Evolutionary conservation across 2,888 invertebrate genomes (phyloP).

Genomic region (Tetranychus piercei): DNA sequence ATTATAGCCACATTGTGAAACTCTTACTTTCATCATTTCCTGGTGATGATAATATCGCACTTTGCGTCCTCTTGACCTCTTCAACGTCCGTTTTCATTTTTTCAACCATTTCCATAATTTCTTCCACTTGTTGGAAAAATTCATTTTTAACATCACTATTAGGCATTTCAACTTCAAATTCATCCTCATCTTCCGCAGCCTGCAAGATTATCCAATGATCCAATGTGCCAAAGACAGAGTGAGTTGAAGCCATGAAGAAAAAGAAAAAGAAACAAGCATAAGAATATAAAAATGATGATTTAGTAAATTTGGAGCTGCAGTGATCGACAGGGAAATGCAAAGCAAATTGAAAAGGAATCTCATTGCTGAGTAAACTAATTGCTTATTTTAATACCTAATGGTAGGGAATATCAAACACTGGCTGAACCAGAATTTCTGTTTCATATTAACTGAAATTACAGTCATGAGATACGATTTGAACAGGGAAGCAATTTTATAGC

Average conservation of each 20-base stretch:
- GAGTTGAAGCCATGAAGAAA: background rate
- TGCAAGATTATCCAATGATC: slow-evolving; percentile 32
- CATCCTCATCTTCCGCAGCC: slow-evolving; percentile 97
- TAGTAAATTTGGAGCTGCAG: background rate
- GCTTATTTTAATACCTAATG: too few relatives aligned
- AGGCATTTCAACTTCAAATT: slow-evolving; percentile 73
- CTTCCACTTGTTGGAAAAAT: slow-evolving; percentile 98
- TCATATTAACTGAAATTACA: too few relatives aligned
- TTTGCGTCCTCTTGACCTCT: slow-evolving; percentile 87
- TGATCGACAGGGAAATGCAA: too few relatives aligned
- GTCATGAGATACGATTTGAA: too few relatives aligned
- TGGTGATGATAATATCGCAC: slow-evolving; percentile 92
- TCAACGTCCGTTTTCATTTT: slow-evolving; percentile 98
- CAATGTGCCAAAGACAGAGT: background rate
- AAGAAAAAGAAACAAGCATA: background rate
- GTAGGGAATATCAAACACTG: too few relatives aligned
- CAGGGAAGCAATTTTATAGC: too few relatives aligned
- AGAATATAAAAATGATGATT: background rate
- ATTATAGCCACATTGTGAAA: background rate
- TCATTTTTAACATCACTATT: slow-evolving; percentile 83
- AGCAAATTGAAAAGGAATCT: too few relatives aligned
- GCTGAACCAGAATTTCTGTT: too few relatives aligned
- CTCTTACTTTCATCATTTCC: slow-evolving; percentile 92
- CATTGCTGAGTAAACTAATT: too few relatives aligned
- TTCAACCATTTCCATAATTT: slow-evolving; percentile 99